A percentile compares a stretch with the other conserved stretches of the same genome.
Evolutionary conservation across 92 coral and sea anemone genomes (phyloP).

Genomic region (Diadumene lineata): DNA sequence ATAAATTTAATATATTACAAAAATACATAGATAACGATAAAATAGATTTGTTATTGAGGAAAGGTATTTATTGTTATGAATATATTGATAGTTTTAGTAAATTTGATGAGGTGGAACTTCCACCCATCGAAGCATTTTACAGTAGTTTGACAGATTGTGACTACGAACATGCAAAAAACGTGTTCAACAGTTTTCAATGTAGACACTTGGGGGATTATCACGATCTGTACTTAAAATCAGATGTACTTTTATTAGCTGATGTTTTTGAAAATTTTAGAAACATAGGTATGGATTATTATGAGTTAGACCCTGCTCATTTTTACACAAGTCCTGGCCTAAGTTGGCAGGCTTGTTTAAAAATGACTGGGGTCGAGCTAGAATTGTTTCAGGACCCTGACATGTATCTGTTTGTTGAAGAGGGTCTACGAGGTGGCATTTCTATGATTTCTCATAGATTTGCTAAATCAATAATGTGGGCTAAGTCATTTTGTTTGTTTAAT

Average conservation of each 20-base stretch:
- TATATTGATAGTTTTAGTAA: slow-evolving; percentile 12
- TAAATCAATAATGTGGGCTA: no score
- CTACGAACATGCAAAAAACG: slow-evolving; percentile 33
- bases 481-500: no score
- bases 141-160: slow-evolving; percentile 43
- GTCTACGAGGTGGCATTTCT: slow-evolving; percentile 29
- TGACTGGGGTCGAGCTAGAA: no score
- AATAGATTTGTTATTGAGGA: slow-evolving; percentile 17
- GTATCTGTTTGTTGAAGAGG: slow-evolving; percentile 39
- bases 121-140: slow-evolving; percentile 25
- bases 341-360: slow-evolving; percentile 52
- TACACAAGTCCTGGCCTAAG: slow-evolving; percentile 23
- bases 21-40: slow-evolving; percentile 11
- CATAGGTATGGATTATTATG: slow-evolving; percentile 34
- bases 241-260: no score
- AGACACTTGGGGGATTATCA: slow-evolving; percentile 52
- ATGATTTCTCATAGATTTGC: slow-evolving; percentile 33
- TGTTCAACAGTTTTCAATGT: slow-evolving; percentile 20
- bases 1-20: slow-evolving; percentile 5
- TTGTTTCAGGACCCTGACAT: slow-evolving; percentile 40
- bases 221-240: no score
- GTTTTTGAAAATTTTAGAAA: slow-evolving; percentile 46
- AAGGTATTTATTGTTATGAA: slow-evolving; percentile 20
- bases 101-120: slow-evolving; percentile 33
- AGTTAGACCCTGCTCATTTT: no score